Base-by-base conservation (phyloP, 2,888 invertebrate genomes). In the Leptopilina myrica region DNA sequence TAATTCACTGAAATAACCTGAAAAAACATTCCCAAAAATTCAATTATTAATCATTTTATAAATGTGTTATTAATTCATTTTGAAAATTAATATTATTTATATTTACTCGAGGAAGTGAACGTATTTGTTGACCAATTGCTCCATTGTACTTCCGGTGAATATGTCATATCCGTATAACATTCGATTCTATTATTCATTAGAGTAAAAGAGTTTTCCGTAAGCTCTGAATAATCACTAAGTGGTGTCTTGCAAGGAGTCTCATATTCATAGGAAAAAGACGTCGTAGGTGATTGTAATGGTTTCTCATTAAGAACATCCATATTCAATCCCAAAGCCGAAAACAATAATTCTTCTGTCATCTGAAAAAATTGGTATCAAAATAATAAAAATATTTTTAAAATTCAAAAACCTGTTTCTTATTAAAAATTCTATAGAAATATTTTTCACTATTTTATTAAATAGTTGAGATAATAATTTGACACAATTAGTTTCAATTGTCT, bases 291-390 rank as follows among this genome's bases (percentile, higher is more conserved):
- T 73, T 84, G 89, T 33, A 73, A n/a, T 73, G 33, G 56, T 56
- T 73, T 73, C 26, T 73, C 73, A 14, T 73, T 73, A 9, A 73
- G 73, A 5, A 59, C 15, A 56, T 73, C 56, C 83, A 84, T 86
- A 14, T 87, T 87, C 53, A 91, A 79, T 11, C 91, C 90, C 76
- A 91, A 83, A 2, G 90, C 90, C 78, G 91, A 91, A 82, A 91
- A 90, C 67, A 91, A 83, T 76, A 91, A 82, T 80, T 91, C 91
- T 81, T 91, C 91, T 79, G 91, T 89, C 90, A 91, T 91, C 88
- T 91, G 9, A 15, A 73, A 46, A 26, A 26, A 67, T 43, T 33
- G 12, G 12, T 64, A 20, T 26, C 2, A 64, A 56, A 56, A 56
- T 56, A 56, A n/a, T 56, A 33, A 33, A 33, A 33, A 33, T 33